Conservation (phyloP, 2,797 vertebrate genomes). For the Gobio occitaniae region DNA sequence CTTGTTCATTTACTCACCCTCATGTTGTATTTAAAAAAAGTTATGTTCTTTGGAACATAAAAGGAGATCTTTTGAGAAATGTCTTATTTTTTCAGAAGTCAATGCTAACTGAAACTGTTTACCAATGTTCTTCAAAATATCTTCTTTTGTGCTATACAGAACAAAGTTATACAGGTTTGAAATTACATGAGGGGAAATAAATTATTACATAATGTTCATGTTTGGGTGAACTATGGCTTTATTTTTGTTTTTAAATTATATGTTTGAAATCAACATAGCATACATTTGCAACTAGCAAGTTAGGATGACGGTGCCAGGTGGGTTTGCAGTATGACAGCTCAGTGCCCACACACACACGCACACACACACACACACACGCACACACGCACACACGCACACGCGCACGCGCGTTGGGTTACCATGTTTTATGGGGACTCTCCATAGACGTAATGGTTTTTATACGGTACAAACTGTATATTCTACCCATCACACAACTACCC, state of each 20-base stretch:
- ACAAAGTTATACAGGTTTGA: background rate
- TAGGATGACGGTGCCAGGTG: conserved; percentile 77
- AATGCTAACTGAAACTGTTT: background rate
- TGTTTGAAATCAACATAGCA: background rate
- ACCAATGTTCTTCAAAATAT: background rate
- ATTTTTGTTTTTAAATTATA: background rate
- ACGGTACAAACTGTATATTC: no score
- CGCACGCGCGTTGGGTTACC: background rate
- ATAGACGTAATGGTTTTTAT: no score
- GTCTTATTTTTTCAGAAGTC: background rate
- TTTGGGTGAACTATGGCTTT: background rate
- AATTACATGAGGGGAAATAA: background rate
- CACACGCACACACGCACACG: conserved; percentile 61
- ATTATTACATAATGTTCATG: background rate
- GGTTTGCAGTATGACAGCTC: conserved; percentile 65
- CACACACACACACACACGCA: conserved; percentile 56
- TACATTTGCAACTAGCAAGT: conserved; percentile 46
- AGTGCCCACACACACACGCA: conserved; percentile 53
- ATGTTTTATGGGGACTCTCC: no score
- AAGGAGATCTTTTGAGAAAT: background rate
- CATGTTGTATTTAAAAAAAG: no score
- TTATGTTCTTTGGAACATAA: background rate
- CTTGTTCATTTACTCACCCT: background rate
- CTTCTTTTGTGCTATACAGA: background rate
- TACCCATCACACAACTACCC: no score